Evolutionary conservation across 2,888 invertebrate species (phyloP).

Genomic region (Cloeon dipterum): DNA sequence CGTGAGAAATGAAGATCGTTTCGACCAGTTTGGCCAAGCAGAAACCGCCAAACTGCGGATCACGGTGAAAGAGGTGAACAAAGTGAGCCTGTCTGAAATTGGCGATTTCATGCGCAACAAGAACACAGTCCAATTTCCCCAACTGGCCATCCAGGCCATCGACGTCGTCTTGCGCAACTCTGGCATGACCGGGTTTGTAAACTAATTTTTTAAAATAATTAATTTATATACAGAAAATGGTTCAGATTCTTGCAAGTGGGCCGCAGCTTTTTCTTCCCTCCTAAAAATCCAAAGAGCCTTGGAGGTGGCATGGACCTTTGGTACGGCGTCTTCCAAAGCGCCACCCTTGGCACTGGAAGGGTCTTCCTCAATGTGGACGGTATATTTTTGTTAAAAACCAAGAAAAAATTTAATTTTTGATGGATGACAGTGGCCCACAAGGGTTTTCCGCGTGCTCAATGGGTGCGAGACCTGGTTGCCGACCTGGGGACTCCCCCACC

Average conservation of each 20-base stretch:
- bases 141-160: constrained; percentile 48
- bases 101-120: constrained; percentile 15
- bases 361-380: constrained; percentile 85
- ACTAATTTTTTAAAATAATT: no score
- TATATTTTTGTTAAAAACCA: no score
- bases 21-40: no score
- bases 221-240: no score
- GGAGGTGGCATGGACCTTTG: constrained; percentile 73
- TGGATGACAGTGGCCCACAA: constrained; percentile 62
- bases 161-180: constrained; percentile 58
- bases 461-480: constrained; percentile 22
- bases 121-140: constrained; percentile 23
- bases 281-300: constrained; percentile 31
- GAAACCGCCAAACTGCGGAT: no score
- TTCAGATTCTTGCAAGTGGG: constrained; percentile 31
- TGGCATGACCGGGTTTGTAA: constrained; percentile 25
- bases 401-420: no score
- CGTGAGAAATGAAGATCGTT: no score
- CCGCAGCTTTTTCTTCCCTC: constrained; percentile 51
- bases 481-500: constrained; percentile 10
- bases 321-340: constrained; percentile 83
- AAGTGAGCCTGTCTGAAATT: constrained; percentile 26
- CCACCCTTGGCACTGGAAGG: constrained; percentile 68
- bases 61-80: constrained; percentile 25
- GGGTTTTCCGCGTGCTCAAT: constrained; percentile 38